Evolutionary conservation across 2,888 invertebrate species (phyloP), one percentile per base, ranked within the genome.

Genomic region (Athalia cordata): DNA sequence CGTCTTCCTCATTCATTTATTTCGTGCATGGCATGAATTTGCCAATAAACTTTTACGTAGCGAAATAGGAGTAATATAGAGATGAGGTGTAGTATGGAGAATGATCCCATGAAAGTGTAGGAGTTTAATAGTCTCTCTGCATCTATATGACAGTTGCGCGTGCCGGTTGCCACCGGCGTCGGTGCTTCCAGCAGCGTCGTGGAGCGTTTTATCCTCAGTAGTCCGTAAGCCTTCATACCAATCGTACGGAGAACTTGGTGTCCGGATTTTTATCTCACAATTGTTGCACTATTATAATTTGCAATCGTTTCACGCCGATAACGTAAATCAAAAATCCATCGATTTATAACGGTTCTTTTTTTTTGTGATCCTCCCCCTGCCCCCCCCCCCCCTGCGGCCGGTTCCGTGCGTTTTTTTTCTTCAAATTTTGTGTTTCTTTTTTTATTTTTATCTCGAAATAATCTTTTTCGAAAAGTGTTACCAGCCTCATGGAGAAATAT

Each of bases 211-310:
- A 82, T 83, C 84, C 86, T 87, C 89, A 89, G 89, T 89, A 85
- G 85, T 86, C 87, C 86, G 85, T 84, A 86, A 86, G 87, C 87
- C 88, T 86, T 84, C 87, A 84, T 84, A 82, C 86, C 84, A 86
- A 88, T 86, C 87, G 86, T 86, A 86, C 85, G 83, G 72, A 77
- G 62, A 75, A 61, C 47, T 72, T 8, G 72, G 29, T 29, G 2
- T 29, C 29, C 29, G 29, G 29, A 29, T 1, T 29, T 29, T 29
- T 29, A 29, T 29, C 29, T 29, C 2, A 0, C 29, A 29, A 29
- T 29, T 59, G 72, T 72, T 72, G 45, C 45, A 47, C 45, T 43
- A 8, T 45, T 5, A 29, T 43, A 52, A 52, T 57, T 59, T 3
- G 15, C 50, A 52, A 68, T 68, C 29, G 52, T 68, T 3, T 52